Evolutionary conservation across 1,140 invertebrate species (phyloP).

Genomic region (Mactra quadrangularis): DNA sequence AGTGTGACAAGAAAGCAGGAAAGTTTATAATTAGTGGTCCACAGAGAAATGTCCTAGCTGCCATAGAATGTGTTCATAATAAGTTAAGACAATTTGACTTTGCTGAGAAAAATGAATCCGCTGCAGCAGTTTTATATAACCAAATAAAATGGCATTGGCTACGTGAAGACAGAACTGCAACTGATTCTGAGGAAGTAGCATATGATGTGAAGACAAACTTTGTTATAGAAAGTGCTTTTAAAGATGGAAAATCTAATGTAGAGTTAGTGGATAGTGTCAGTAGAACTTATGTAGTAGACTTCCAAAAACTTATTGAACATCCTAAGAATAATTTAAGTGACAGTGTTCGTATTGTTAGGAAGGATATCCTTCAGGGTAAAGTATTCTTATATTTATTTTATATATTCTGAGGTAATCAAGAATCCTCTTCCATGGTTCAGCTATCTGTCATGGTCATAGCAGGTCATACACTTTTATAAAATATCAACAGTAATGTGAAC

Average conservation of each 20-base stretch:
- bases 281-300: conserved; percentile 40
- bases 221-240: conserved; percentile 51
- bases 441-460: too few relatives aligned
- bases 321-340: conserved; percentile 44
- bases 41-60: conserved; percentile 12
- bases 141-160: conserved; percentile 51
- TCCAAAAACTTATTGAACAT: conserved; percentile 50
- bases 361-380: conserved; percentile 51
- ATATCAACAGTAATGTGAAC: too few relatives aligned
- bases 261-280: conserved; percentile 10
- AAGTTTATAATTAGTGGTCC: conserved; percentile 37
- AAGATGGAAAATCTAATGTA: conserved; percentile 27
- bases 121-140: conserved; percentile 29
- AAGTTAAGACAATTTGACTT: conserved; percentile 31
- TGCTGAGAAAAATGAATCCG: conserved; percentile 15
- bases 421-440: too few relatives aligned
- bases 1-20: conserved; percentile 57
- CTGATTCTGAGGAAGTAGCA: conserved; percentile 23
- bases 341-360: conserved; percentile 43
- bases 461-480: too few relatives aligned
- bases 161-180: conserved; percentile 7
- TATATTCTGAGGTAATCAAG: not conserved
- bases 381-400: not conserved
- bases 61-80: conserved; percentile 40
- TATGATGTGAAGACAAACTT: conserved; percentile 32